phyloP scores from a whole-genome alignment of 2,888 invertebrate genomes.

The Drosophila monieri region DNA sequence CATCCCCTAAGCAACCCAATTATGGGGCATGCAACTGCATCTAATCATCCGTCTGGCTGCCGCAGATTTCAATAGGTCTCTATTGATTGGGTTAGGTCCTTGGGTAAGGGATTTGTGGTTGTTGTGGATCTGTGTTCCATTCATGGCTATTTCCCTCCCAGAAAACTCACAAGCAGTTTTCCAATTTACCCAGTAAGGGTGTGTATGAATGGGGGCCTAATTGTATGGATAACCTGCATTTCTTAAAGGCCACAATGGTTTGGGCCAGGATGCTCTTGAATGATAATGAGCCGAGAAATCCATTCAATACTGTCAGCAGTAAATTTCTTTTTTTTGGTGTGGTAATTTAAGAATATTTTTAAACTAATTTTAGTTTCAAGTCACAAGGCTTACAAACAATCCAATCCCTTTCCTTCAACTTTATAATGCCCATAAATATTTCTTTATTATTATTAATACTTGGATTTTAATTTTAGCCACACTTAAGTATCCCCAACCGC shows the following conservation, averaged over 20 bases:
- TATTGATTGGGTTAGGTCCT: slow-evolving; percentile 21
- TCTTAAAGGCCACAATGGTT: not conserved
- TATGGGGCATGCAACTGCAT: slow-evolving; percentile 25
- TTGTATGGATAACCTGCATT: not conserved
- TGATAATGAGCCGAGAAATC: no score
- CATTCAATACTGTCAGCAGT: no score
- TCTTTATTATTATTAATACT: not conserved
- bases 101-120: not conserved
- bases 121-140: not conserved
- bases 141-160: not conserved
- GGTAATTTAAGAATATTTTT: no score
- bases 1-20: slow-evolving; percentile 26
- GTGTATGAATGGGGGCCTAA: not conserved
- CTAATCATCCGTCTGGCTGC: slow-evolving; percentile 29
- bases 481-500: not conserved
- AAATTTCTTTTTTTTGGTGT: no score
- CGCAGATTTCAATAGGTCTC: slow-evolving; percentile 31
- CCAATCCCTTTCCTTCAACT: not conserved
- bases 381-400: no score
- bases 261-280: not conserved
- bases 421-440: not conserved
- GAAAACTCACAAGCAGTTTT: not conserved
- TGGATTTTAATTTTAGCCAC: not conserved
- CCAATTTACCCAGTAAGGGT: not conserved
- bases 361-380: no score